Conservation (phyloP, 2,888 invertebrate genomes). For the Mythimna ferrago region DNA sequence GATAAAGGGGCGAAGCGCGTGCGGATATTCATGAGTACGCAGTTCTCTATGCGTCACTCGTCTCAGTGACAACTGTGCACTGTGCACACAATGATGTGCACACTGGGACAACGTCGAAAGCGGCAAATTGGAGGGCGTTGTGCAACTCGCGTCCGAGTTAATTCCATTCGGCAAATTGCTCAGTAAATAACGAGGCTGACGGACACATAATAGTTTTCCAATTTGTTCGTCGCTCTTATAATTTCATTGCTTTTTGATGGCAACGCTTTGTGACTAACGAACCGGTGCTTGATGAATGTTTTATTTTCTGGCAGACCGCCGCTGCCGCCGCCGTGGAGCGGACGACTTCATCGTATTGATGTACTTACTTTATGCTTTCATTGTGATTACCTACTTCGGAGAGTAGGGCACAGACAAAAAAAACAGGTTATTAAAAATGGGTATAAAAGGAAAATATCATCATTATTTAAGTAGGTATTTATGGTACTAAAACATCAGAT, state of each 20-base stretch:
- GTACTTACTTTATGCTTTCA: constrained; percentile 1
- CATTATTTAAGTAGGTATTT: neutral
- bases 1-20: constrained; percentile 67
- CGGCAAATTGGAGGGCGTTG: constrained; percentile 62
- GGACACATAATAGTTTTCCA: constrained; percentile 68
- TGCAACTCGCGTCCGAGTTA: constrained; percentile 60
- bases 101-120: constrained; percentile 12
- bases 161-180: constrained; percentile 67
- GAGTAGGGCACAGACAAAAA: neutral
- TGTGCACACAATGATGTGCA: neutral
- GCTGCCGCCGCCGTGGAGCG: neutral
- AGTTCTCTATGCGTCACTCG: constrained; percentile 5
- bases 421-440: neutral
- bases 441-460: neutral
- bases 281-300: constrained; percentile 64
- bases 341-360: neutral
- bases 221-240: constrained; percentile 65
- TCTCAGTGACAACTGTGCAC: constrained; percentile 3
- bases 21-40: constrained; percentile 40
- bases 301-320: constrained; percentile 54
- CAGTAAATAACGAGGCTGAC: constrained; percentile 65
- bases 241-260: constrained; percentile 69
- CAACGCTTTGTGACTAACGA: constrained; percentile 65
- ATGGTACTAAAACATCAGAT: too few relatives aligned
- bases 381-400: constrained; percentile 7